phyloP scores from a whole-genome alignment of 2,888 invertebrate species.

The Acrobasis suavella region DNA sequence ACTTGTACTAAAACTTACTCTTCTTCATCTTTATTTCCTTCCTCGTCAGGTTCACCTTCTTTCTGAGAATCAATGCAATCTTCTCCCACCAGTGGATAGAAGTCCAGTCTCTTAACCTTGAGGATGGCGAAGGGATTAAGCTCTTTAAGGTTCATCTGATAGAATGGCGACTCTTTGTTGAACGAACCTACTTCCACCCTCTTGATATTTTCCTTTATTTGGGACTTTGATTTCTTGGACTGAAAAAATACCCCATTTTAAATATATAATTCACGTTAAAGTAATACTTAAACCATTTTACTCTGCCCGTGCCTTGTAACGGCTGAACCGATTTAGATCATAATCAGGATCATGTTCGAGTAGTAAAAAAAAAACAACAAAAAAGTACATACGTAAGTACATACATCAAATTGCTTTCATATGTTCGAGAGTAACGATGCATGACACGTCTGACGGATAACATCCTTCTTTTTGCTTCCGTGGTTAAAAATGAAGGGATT shows the following conservation, averaged over 20 bases:
- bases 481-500: no score
- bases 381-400: no score
- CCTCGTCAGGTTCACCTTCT: slow-evolving; percentile 31
- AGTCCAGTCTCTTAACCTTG: slow-evolving; percentile 58
- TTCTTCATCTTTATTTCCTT: background rate
- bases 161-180: slow-evolving; percentile 66
- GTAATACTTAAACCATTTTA: no score
- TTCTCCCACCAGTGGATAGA: slow-evolving; percentile 52
- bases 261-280: no score
- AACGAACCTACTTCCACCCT: slow-evolving; percentile 73
- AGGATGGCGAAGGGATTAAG: slow-evolving; percentile 63
- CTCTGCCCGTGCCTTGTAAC: no score
- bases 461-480: no score
- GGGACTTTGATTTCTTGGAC: slow-evolving; percentile 56
- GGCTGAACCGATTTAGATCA: no score
- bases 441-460: no score
- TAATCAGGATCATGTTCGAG: no score
- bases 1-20: background rate
- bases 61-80: slow-evolving; percentile 44
- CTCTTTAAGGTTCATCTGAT: slow-evolving; percentile 70
- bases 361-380: no score
- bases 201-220: slow-evolving; percentile 56
- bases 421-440: no score
- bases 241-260: slow-evolving; percentile 35
- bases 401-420: no score